Evolutionary conservation across 2,113 vertebrate species (phyloP), one percentile per base, ranked within the genome.

Genomic region (Embiotoca jacksoni): DNA sequence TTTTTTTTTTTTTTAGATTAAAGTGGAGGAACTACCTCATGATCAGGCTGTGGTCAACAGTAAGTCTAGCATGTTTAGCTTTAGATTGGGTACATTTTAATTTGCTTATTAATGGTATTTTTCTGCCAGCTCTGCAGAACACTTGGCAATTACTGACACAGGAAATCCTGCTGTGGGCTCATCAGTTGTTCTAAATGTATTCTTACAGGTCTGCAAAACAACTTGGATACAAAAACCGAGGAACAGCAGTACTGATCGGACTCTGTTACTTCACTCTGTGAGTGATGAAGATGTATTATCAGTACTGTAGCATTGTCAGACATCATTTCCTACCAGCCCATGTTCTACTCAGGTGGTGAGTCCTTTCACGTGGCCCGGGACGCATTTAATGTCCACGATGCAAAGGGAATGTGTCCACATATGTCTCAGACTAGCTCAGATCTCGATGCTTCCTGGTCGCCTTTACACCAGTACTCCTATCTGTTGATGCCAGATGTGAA

Each of bases 191-290:
- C 1, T 49, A 5, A 5, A 61, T 65, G 6, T 75, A 3, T 69
- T 8, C 30, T n/a, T 67, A 13, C 15, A 89, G 90, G 50, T 10
- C 37, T 90, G 41, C 79, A 90, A 41, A 71, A 31, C 1, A 7
- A 68, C 1, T 58, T 91, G 60, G 73, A 81, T 8, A 5, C n/a
- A 6, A 89, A 86, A 75, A 35, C 85, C 1, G 46, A 69, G 23
- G 79, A 88, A 1, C 74, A 89, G 41, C 36, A 59, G 1, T 31
- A 35, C 33, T 46, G 72, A 50, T 74, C 81, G 4, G n/a, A 81
- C 54, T 55, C 32, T 2, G 15, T 87, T 14, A 77, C 75, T 46
- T 59, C 81, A 5, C 78, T 91, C 3, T 46, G 89, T 86, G 39
- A 87, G 75, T 71, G 33, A 1, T 65, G 50, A 36, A 68, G n/a